phyloP scores from a whole-genome alignment of 1,140 invertebrate species.

The Acromyrmex echinatior region DNA sequence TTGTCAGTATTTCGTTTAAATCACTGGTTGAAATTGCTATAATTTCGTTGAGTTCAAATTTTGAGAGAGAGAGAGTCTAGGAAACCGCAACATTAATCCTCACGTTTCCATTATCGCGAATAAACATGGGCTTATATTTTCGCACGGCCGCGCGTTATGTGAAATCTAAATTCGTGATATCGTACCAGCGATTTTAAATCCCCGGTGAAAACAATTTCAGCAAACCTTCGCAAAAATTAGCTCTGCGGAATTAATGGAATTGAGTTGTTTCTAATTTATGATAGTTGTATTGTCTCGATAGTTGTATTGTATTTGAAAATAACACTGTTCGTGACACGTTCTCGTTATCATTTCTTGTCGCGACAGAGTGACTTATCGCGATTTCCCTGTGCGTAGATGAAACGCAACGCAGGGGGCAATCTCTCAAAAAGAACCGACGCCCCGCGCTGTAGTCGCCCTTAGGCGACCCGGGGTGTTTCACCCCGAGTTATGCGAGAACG shows the following conservation, averaged over 20 bases:
- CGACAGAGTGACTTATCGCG: slow-evolving; percentile 55
- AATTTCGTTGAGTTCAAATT: slow-evolving; percentile 1
- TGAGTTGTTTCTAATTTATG: not conserved
- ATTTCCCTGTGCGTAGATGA: slow-evolving; percentile 49
- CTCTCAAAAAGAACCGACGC: slow-evolving; percentile 24
- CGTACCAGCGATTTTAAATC: not conserved
- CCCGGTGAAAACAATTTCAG: slow-evolving; percentile 23
- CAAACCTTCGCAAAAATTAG: not conserved
- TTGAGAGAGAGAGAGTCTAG: not conserved
- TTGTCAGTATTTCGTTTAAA: not conserved
- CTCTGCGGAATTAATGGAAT: not conserved
- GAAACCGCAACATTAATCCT: slow-evolving; percentile 4
- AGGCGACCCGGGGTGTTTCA: slow-evolving; percentile 48
- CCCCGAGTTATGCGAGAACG: slow-evolving; percentile 68
- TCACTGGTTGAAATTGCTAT: not conserved
- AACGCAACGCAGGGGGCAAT: slow-evolving; percentile 33
- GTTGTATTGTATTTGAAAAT: not conserved
- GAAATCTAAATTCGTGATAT: slow-evolving; percentile 29
- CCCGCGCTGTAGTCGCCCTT: not conserved
- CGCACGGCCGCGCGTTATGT: not conserved
- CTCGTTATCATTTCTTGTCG: slow-evolving; percentile 5
- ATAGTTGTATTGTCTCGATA: not conserved
- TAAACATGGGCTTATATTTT: slow-evolving; percentile 16
- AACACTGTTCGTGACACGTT: not conserved
- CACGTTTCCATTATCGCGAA: slow-evolving; percentile 32